Evolutionary conservation across 2,888 invertebrate species (phyloP), one percentile per base, ranked within the genome.

Genomic region (Plagodis pulveraria): DNA sequence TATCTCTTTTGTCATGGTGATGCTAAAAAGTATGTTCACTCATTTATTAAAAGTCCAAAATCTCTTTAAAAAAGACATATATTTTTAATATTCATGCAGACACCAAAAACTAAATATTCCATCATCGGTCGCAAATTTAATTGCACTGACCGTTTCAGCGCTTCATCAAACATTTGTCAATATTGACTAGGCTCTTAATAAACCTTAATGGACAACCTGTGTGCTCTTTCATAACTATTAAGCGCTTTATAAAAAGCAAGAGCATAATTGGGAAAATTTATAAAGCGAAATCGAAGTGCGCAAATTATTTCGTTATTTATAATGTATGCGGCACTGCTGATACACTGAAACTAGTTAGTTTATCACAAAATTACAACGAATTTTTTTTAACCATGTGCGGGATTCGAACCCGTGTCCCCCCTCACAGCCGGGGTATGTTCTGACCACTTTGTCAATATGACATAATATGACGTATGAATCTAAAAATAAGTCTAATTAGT

Each of bases 111-210:
- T 44, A 74, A 74, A 66, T 73, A 74, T 73, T 74, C 65, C 72
- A 77, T 74, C 67, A 76, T 64, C 56, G 72, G 66, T 74, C 71
- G 78, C 78, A 72, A 81, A 84, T 86, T 82, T 84, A 82, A 87
- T 86, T 84, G 81, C 81, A 66, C 78, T 79, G 81, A 81, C 82
- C 70, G 70, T 67, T 65, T 22, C 22, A 22, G 22, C 40, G 40
- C 40, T 40, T 70, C 83, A 78, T 82, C 83, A 81, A 80, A 83
- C 84, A 83, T 78, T 82, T 82, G 85, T 84, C 84, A 89, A 89
- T 89, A 87, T 90, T 90, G 83, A 86, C 88, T 74, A 80, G 81
- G 84, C 89, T 85, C 85, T 89, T 90, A 84, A 89, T 89, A 88
- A 77, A 83, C 76, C 75, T 73, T 87, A 89, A 89, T 89, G 87